These are phyloP conservation scores for Bugula neritina DNA, from an alignment of 2,888 invertebrate genomes.

Conservation along the genomic window DNA sequence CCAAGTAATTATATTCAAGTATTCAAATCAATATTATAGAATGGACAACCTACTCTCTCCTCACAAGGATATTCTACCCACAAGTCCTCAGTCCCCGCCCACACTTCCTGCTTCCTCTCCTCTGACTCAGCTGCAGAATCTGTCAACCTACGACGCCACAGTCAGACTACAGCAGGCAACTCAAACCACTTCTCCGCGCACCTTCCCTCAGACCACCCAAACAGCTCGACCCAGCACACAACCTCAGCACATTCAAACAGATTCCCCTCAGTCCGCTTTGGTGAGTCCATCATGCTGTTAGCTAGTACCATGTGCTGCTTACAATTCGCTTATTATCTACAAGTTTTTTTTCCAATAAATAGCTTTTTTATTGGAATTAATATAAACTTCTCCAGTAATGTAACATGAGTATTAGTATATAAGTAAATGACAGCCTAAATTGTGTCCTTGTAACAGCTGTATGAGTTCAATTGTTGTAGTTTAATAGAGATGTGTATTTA, in stretches of 20 bases:
- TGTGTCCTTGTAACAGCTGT: no score
- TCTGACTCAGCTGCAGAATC: constrained; percentile 17
- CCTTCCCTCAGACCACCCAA: not conserved
- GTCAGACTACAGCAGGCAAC: constrained; percentile 6
- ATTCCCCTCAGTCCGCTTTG: not conserved
- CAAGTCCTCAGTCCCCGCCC: not conserved
- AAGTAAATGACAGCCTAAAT: no score
- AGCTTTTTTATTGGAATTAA: no score
- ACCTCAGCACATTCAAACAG: not conserved
- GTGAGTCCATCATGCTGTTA: not conserved
- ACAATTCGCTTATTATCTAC: no score
- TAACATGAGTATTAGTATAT: no score
- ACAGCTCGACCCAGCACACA: not conserved
- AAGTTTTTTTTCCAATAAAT: no score
- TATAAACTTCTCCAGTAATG: no score
- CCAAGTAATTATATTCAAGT: no score
- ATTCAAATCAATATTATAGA: no score
- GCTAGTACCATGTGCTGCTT: no score
- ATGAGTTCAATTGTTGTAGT: no score
- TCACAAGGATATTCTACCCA: not conserved
- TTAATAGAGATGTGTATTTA: no score
- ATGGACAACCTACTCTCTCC: not conserved
- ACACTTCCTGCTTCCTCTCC: not conserved
- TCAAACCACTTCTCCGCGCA: constrained; percentile 2
- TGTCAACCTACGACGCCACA: constrained; percentile 3